Base-by-base conservation (phyloP, 2,113 vertebrate species). In the Crotalus viridis region DNA sequence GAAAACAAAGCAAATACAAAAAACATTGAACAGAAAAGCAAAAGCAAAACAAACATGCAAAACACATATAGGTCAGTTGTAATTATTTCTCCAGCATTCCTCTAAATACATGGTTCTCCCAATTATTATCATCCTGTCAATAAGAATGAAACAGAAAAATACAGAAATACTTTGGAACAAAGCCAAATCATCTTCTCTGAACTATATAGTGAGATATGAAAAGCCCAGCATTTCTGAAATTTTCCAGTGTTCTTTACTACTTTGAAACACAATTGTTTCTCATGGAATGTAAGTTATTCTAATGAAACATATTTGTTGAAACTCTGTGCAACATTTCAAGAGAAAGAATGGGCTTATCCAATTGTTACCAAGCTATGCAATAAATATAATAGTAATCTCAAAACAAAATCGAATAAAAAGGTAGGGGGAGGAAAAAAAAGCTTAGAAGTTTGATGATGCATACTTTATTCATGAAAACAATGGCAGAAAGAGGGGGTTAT, bases 221-320 rank as follows among this genome's bases (percentile, higher is more conserved):
- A 81, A 81, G 33, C 17, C 7, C 56, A 61, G 59, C 57, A 92
- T 88, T 92, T 54, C 56, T 69, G 86, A 92, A 91, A 92, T 69
- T 21, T 64, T 52, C 52, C 17, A 92, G 19, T 54, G 43, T 51
- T 87, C 46, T 88, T 19, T 15, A 24, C 43, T 64, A 61, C 13
- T 54, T 21, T 24, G 28, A 88, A 88, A 39, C 17, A 69, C 13
- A 52, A 81, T 64, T 87, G 56, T 9, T 64, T 39, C 57, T 48
- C 28, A 52, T 39, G 56, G 57, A 87, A 54, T 91, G 57, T 26
- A 91, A 87, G 59, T 51, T 6, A 6, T 61, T 51, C 46, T 22
- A 51, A 19, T 26, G 57, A 64, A 92, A 64, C 10, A 52, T n/a
- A 3, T 52, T 64, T 87, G 26, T 13, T 19, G 9, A 19, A 33